Conservation (phyloP, 1,140 invertebrate species). For the Drosophila insularis region DNA sequence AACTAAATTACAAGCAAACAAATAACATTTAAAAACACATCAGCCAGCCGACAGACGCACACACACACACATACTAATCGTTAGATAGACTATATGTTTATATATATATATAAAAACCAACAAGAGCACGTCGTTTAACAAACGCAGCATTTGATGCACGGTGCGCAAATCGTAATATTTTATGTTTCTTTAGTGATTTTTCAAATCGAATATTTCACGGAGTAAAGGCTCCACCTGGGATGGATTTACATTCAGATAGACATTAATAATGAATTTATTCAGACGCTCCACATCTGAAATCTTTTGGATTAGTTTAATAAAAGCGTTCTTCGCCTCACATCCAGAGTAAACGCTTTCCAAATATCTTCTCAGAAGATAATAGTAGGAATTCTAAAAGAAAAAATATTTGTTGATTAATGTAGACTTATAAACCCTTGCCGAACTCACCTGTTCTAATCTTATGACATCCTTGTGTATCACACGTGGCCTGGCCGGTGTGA, state of each 20-base stretch:
- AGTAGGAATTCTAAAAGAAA: constrained; percentile 91
- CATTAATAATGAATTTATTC: constrained; percentile 90
- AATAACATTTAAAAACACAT: constrained; percentile 45
- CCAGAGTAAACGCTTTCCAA: constrained; percentile 91
- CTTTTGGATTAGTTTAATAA: constrained; percentile 93
- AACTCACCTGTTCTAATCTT: constrained; percentile 92
- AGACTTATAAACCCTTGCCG: not conserved
- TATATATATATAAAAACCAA: constrained; percentile 56
- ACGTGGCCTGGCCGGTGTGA: constrained; percentile 91
- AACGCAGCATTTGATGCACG: constrained; percentile 59
- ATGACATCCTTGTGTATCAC: constrained; percentile 93
- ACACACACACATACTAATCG: not conserved
- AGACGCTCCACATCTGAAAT: constrained; percentile 92
- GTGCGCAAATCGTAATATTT: constrained; percentile 15
- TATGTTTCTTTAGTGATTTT: constrained; percentile 83
- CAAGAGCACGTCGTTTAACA: constrained; percentile 48
- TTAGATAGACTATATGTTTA: constrained; percentile 32
- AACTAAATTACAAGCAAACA: constrained; percentile 76
- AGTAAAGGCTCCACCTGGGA: constrained; percentile 93
- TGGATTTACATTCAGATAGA: constrained; percentile 95
- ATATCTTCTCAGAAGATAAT: constrained; percentile 92
- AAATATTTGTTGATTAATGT: not conserved
- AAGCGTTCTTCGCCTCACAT: constrained; percentile 92
- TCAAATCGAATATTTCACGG: constrained; percentile 96
- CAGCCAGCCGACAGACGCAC: constrained; percentile 45